Evolutionary conservation across 2,113 vertebrate species (phyloP).

Genomic region (Python bivittatus): DNA sequence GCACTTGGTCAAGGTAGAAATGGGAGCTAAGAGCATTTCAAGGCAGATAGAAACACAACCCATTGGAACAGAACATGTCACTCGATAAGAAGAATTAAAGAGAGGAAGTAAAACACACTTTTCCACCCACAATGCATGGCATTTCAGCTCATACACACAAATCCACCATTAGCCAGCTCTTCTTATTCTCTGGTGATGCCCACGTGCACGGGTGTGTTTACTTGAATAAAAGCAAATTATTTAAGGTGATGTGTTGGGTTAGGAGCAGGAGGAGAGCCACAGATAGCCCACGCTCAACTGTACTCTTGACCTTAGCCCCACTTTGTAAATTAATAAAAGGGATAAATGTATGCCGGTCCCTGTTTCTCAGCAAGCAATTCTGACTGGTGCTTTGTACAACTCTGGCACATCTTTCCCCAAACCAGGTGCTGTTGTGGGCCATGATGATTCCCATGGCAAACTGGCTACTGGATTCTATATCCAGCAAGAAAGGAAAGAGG

Average conservation of each 20-base stretch:
- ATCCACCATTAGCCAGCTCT: background rate
- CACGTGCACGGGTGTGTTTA: background rate
- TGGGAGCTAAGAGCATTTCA: too few relatives aligned
- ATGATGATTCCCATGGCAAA: background rate
- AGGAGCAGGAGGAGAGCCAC: background rate
- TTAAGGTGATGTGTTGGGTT: conserved; percentile 20
- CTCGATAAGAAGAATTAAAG: background rate
- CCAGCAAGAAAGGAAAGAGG: background rate
- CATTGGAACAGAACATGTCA: too few relatives aligned
- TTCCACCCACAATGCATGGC: background rate
- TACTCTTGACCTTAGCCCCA: background rate
- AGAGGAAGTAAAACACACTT: background rate
- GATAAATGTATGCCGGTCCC: too few relatives aligned
- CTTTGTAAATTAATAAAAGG: background rate
- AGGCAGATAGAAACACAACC: too few relatives aligned
- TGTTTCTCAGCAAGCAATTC: background rate
- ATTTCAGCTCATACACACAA: background rate
- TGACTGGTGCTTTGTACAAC: background rate
- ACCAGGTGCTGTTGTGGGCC: background rate
- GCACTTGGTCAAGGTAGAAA: too few relatives aligned
- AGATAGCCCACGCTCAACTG: background rate
- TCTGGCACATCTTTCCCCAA: background rate
- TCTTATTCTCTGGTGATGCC: background rate
- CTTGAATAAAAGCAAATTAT: background rate
- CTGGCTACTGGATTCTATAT: background rate